Evolutionary conservation across 2,888 invertebrate species (phyloP).

Genomic region (Ectropis crepuscularia): DNA sequence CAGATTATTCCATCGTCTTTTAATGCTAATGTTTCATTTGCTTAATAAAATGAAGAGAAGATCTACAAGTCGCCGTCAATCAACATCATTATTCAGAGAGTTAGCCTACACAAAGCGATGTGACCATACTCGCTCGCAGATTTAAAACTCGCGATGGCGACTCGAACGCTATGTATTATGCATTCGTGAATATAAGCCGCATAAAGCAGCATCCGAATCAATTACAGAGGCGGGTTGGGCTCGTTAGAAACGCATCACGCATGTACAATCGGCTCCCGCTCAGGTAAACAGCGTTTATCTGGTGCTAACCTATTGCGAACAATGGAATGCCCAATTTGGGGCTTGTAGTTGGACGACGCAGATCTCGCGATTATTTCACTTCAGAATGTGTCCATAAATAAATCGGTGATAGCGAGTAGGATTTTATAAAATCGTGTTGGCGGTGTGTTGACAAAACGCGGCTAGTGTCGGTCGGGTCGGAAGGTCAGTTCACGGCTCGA

Average conservation of each 20-base stretch:
- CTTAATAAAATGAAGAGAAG: slow-evolving; percentile 44
- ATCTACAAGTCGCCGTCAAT: slow-evolving; percentile 49
- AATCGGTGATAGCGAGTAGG: slow-evolving; percentile 37
- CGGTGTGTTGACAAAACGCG: slow-evolving; percentile 45
- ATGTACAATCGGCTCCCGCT: slow-evolving; percentile 78
- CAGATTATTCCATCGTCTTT: slow-evolving; percentile 27
- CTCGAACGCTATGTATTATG: slow-evolving; percentile 78
- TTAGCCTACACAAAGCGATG: slow-evolving; percentile 52
- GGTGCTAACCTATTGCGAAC: slow-evolving; percentile 77
- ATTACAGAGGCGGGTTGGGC: slow-evolving; percentile 74
- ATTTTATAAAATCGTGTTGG: slow-evolving; percentile 37
- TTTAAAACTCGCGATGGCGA: slow-evolving; percentile 61
- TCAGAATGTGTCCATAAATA: slow-evolving; percentile 43
- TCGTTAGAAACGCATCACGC: slow-evolving; percentile 85
- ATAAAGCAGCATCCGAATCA: slow-evolving; percentile 81
- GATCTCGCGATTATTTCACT: slow-evolving; percentile 56
- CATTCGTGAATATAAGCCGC: slow-evolving; percentile 82
- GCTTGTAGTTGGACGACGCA: slow-evolving; percentile 52
- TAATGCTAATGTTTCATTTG: slow-evolving; percentile 39
- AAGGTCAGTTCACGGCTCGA: slow-evolving; percentile 74
- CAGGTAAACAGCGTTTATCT: slow-evolving; percentile 78
- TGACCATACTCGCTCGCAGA: slow-evolving; percentile 53
- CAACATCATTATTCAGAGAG: slow-evolving; percentile 59
- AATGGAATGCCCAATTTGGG: slow-evolving; percentile 80
- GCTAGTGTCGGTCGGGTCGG: slow-evolving; percentile 51